Evolutionary conservation across 2,888 invertebrate genomes (phyloP), one percentile per base, ranked within the genome.

Genomic region (Habrosyne pyritoides): DNA sequence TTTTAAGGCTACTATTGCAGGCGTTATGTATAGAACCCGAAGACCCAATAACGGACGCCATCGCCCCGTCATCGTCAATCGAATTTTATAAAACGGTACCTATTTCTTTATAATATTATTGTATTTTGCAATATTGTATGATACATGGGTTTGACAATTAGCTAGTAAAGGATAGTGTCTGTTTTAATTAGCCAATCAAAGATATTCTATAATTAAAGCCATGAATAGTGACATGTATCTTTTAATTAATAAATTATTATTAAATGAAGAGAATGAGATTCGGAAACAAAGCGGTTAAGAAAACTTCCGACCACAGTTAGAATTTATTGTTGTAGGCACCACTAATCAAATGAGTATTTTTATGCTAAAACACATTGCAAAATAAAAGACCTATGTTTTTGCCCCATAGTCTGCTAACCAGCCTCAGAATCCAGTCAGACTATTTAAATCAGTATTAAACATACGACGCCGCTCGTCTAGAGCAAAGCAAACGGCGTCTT

Each of bases 21-120:
- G 64, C 61, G 66, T 73, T 56, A 69, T 78, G 77, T 74, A 72
- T 70, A 63, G 70, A 75, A 71, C 74, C 76, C 76, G 71, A 75
- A 75, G 75, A 78, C 77, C 83, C 78, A 86, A 86, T 86, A 86
- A 85, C 81, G 75, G 78, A 76, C 74, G 80, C 79, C 73, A 81
- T 78, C 77, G 76, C 74, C 74, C 74, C 79, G 75, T 83, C 80
- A 81, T 75, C 80, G 75, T 83, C 80, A 81, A 86, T 85, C 82
- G 82, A 78, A 76, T 77, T 75, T 73, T 74, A 80, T 72, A 78
- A 78, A 81, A 81, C 79, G 83, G 78, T 18, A 42, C 42, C 18
- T 1, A 42, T 82, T 79, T 76, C 73, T 75, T 70, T 77, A 79
- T 81, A 81, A 81, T 79, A 83, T 81, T 77, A 77, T 73, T 73